Base-by-base conservation (phyloP, 2,113 vertebrate species). In the Bettongia penicillata region DNA sequence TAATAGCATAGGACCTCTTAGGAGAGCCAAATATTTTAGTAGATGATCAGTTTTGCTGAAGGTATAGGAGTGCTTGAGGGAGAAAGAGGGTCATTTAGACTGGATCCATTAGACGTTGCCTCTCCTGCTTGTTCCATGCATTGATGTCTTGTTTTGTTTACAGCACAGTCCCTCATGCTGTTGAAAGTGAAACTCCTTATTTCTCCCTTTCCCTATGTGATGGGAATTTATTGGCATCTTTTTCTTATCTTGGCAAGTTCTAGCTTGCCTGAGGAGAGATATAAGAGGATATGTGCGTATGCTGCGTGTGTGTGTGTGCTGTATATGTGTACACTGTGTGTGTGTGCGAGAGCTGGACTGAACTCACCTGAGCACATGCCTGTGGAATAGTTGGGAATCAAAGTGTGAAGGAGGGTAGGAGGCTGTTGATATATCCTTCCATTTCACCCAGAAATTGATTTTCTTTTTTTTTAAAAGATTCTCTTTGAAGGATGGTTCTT, bases 141-240 rank as follows among this genome's bases (percentile, higher is more conserved):
- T 22, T n/a, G 16, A n/a, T n/a, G 14, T 77, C 90, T 91, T 90
- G 8, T 48, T 31, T 48, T 51, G 37, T 5, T 2, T 31, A 51
- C 23, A 57, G 12, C 31, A 68, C 14, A 31, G 7, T 91, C 51
- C 49, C n/a, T 89, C 48, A 61, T 53, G 11, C 37, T 93, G 90
- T 49, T 91, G 3, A 43, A 92, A 19, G 2, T 31, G 84, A 28
- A 91, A 2, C 1, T 43, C 51, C 49, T 53, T 8, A 52, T 3
- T 25, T 51, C 23, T 16, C 28, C 4, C 19, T 95, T 94, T 93
- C 50, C 19, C 14, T 90, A 96, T 53, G 11, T 57, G 47, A 14
- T 91, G 52, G 28, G 51, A 23, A 57, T 93, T 97, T 94, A 90
- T 68, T 68, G 55, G 3, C 24, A 19, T 91, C 90, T 68, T 91